Conservation (phyloP, 1,140 invertebrate genomes). For the Bradysia coprophila region DNA sequence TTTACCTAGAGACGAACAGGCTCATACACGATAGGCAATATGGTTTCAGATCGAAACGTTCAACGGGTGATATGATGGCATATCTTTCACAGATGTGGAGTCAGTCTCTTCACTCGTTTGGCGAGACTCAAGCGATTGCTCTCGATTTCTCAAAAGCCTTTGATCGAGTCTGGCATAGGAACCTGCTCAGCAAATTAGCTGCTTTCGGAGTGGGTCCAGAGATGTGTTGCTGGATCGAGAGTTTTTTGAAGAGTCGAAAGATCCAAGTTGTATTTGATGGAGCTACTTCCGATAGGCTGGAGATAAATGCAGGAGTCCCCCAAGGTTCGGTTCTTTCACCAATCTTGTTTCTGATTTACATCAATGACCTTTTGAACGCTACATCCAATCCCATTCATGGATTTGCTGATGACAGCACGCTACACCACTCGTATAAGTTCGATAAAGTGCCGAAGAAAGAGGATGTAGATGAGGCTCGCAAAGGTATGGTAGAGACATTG, state of each 20-base stretch:
- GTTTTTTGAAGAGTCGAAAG: no score
- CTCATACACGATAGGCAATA: constrained; percentile 4
- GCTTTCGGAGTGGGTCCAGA: background rate
- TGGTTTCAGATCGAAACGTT: constrained; percentile 10
- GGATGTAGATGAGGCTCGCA: no score
- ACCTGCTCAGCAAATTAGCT: constrained; percentile 9
- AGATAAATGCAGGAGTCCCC: background rate
- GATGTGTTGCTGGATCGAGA: no score
- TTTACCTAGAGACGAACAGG: constrained; percentile 3
- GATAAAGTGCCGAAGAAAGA: no score
- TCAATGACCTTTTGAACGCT: background rate
- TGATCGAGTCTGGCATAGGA: constrained; percentile 13
- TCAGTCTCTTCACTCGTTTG: constrained; percentile 5
- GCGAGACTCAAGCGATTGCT: constrained; percentile 5
- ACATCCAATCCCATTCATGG: background rate
- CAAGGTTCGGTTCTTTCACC: background rate
- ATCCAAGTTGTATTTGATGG: background rate
- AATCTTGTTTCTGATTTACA: background rate
- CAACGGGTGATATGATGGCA: constrained; percentile 5
- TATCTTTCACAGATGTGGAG: constrained; percentile 7
- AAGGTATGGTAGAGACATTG: no score
- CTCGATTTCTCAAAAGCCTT: constrained; percentile 13
- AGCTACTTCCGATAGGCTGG: background rate
- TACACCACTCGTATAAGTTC: background rate
- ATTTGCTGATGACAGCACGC: background rate